Conservation (phyloP, 2,888 invertebrate genomes). For the Ennomos quercinarius region DNA sequence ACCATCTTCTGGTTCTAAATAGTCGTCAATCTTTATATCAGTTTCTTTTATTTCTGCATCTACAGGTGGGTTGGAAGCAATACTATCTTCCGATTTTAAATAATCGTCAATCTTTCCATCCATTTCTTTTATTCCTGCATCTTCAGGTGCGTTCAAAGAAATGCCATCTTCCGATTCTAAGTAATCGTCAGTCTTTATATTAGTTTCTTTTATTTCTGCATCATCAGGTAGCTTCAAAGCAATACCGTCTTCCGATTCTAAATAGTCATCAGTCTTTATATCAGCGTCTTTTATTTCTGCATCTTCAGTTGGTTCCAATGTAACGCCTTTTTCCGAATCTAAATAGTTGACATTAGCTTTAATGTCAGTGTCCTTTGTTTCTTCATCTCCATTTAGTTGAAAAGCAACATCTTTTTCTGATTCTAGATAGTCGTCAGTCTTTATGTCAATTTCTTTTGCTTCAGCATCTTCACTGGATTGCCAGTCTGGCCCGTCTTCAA, state of each 20-base stretch:
- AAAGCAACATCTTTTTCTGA: background rate
- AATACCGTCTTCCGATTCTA: background rate
- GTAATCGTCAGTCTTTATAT: background rate
- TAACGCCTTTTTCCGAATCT: background rate
- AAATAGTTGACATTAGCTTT: background rate
- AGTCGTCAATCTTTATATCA: constrained; percentile 10
- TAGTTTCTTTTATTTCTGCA: background rate
- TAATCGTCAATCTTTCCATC: background rate
- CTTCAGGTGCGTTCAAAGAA: background rate
- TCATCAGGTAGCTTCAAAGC: background rate
- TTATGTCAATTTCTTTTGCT: background rate
- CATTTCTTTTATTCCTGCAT: background rate
- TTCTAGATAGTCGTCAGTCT: background rate
- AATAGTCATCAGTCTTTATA: background rate
- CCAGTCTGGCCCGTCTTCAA: constrained; percentile 2
- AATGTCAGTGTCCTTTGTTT: background rate
- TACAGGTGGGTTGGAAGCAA: background rate
- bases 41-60: background rate
- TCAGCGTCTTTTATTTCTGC: constrained; percentile 2
- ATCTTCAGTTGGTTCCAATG: background rate
- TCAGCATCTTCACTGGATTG: background rate
- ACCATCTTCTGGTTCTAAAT: constrained; percentile 9
- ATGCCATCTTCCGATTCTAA: background rate
- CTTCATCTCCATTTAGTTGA: background rate
- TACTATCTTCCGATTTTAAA: background rate